These are phyloP conservation scores for Sebastolobus alascanus DNA, from an alignment of 2,797 vertebrate genomes.

Conservation along the genomic window DNA sequence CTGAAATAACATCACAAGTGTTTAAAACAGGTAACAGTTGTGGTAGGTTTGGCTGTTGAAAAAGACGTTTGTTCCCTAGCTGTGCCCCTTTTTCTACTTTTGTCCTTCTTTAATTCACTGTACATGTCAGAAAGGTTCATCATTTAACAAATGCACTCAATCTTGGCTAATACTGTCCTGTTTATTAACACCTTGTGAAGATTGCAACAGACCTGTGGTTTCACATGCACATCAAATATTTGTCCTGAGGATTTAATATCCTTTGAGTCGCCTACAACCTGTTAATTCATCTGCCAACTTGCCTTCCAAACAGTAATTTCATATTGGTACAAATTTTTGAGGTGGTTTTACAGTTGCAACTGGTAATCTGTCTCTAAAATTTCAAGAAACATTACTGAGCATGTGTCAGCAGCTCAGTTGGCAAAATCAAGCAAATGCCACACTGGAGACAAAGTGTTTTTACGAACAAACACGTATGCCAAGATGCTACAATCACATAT, in stretches of 20 bases:
- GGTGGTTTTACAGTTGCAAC: neutral
- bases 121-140: neutral
- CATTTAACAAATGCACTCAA: neutral
- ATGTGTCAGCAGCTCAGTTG: neutral
- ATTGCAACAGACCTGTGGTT: neutral
- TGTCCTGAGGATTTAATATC: neutral
- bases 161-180: neutral
- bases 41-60: neutral
- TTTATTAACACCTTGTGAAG: neutral
- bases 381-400: neutral
- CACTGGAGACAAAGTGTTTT: neutral
- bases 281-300: neutral
- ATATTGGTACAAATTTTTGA: neutral
- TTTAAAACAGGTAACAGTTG: neutral
- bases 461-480: neutral
- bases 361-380: neutral
- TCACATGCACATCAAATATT: constrained; percentile 1
- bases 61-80: neutral
- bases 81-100: neutral
- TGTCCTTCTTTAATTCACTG: neutral
- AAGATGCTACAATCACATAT: neutral
- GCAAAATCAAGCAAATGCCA: neutral
- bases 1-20: neutral
- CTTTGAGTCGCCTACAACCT: neutral
- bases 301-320: neutral